phyloP scores from a whole-genome alignment of 2,113 vertebrate species.

The Ellobius talpinus region DNA sequence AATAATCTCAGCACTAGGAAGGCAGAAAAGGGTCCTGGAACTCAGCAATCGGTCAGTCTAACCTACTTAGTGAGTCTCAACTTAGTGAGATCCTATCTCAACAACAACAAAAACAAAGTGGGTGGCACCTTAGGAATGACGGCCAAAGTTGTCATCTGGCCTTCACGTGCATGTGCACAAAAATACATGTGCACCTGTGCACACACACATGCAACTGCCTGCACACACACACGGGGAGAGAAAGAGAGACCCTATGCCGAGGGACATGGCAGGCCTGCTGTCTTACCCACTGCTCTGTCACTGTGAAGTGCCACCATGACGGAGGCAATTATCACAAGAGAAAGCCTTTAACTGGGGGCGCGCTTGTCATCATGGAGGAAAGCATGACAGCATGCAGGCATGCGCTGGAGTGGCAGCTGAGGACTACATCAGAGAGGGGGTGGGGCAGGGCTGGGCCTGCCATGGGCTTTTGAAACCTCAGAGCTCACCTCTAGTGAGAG shows the following conservation, averaged over 20 bases:
- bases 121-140: neutral
- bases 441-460: neutral
- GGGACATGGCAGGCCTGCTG: accelerated
- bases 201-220: neutral
- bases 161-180: neutral
- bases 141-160: neutral
- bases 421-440: neutral
- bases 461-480: neutral
- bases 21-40: neutral
- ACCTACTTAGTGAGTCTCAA: neutral
- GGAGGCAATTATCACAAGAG: neutral
- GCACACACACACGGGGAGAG: neutral
- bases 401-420: neutral
- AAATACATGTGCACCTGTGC: too few relatives aligned
- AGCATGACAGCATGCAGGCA: neutral
- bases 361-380: neutral
- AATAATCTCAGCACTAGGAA: neutral
- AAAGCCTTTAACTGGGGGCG: neutral
- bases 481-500: neutral
- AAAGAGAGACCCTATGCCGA: neutral
- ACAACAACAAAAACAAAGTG: neutral
- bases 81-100: neutral
- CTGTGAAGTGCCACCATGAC: neutral
- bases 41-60: neutral
- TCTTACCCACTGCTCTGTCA: neutral